Evolutionary conservation across 1,140 invertebrate species (phyloP).

Genomic region (Penaeus indicus): DNA sequence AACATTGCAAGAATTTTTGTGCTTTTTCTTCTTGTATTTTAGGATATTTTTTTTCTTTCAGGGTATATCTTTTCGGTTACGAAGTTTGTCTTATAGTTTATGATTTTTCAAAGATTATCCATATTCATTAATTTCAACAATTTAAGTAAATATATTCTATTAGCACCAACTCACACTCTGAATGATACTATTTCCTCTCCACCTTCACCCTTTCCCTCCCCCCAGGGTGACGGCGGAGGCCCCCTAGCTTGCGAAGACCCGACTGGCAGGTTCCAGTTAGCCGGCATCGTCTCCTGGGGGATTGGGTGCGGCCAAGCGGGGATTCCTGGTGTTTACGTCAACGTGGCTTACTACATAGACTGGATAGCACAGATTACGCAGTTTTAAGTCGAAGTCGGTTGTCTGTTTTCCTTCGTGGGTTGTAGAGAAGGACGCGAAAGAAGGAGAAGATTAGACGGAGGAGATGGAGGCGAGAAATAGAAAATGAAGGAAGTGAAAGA

Average conservation of each 20-base stretch:
- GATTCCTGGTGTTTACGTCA: slow-evolving; percentile 90
- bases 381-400: not conserved
- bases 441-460: too few relatives aligned
- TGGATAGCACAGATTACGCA: slow-evolving; percentile 50
- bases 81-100: too few relatives aligned
- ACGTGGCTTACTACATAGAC: slow-evolving; percentile 77
- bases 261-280: slow-evolving; percentile 83
- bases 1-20: not conserved
- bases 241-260: slow-evolving; percentile 90
- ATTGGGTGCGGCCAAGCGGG: slow-evolving; percentile 86
- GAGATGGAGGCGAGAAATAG: too few relatives aligned
- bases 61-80: too few relatives aligned
- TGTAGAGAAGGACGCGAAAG: too few relatives aligned
- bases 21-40: not conserved
- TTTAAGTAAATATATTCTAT: too few relatives aligned
- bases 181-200: not conserved
- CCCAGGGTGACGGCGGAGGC: slow-evolving; percentile 87
- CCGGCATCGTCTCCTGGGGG: slow-evolving; percentile 93
- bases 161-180: not conserved
- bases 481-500: too few relatives aligned
- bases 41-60: not conserved
- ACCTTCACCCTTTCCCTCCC: not conserved
- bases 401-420: too few relatives aligned
- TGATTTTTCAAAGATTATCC: too few relatives aligned
- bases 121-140: too few relatives aligned